These are phyloP conservation scores for Asbolus verrucosus DNA, from an alignment of 1,140 invertebrate species.

Conservation along the genomic window DNA sequence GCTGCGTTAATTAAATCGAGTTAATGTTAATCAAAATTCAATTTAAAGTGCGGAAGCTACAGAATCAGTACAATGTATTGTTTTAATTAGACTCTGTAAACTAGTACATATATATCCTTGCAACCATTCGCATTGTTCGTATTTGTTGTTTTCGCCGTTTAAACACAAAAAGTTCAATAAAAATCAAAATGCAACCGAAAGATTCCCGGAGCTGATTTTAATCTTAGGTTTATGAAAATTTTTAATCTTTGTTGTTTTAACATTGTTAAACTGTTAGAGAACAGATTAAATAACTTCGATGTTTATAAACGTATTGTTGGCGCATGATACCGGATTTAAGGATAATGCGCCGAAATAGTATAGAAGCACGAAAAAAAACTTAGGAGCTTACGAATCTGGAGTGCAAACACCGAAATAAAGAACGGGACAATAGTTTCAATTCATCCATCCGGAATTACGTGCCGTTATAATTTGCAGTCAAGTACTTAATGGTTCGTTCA, in stretches of 20 bases:
- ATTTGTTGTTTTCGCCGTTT: constrained; percentile 1
- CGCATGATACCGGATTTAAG: constrained; percentile 8
- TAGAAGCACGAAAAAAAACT: constrained; percentile 16
- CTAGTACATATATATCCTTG: background rate
- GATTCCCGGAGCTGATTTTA: background rate
- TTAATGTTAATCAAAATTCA: background rate
- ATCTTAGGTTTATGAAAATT: too few relatives aligned
- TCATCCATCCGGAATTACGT: background rate
- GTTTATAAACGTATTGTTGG: constrained; percentile 1
- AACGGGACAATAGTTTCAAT: background rate
- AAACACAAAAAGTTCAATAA: background rate
- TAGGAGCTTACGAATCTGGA: background rate
- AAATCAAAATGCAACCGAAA: background rate
- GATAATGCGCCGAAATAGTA: constrained; percentile 20
- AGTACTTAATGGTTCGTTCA: constrained; percentile 1
- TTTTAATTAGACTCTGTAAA: constrained; percentile 13
- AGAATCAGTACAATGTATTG: constrained; percentile 1
- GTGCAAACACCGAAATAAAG: too few relatives aligned
- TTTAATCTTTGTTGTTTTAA: too few relatives aligned
- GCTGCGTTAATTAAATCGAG: background rate
- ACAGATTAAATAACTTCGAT: constrained; percentile 4
- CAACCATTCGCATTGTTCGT: background rate
- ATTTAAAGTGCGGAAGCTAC: constrained; percentile 5
- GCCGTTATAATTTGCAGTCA: background rate
- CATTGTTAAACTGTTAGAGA: too few relatives aligned